These are phyloP conservation scores for Oryzias javanicus DNA, from an alignment of 2,113 vertebrate species.

Conservation along the genomic window DNA sequence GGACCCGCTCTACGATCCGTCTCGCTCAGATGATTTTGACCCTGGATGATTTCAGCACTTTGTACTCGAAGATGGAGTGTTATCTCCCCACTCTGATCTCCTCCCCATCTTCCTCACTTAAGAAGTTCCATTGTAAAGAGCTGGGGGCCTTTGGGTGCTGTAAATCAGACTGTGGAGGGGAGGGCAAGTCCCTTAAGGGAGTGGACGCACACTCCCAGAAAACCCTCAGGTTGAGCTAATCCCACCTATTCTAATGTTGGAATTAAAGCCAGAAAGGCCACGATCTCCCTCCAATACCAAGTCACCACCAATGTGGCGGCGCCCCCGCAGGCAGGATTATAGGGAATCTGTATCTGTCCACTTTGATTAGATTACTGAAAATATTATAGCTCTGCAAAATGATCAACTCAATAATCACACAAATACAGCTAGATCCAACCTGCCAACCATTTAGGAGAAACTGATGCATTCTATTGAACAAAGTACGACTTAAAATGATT, in stretches of 20 bases:
- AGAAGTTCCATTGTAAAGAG: conserved; percentile 78
- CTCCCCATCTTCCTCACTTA: conserved; percentile 74
- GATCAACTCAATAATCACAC: too few relatives aligned
- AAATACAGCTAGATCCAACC: too few relatives aligned
- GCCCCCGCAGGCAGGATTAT: conserved; percentile 26
- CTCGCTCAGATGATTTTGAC: conserved; percentile 60
- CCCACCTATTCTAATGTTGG: conserved; percentile 62
- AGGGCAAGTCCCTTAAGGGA: conserved; percentile 72
- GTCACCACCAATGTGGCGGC: conserved; percentile 34
- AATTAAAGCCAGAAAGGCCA: conserved; percentile 70
- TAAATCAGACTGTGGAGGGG: conserved; percentile 76
- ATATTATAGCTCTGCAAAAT: too few relatives aligned
- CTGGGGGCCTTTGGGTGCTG: conserved; percentile 70
- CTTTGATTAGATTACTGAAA: not conserved
- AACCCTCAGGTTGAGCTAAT: conserved; percentile 73
- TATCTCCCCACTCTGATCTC: conserved; percentile 65
- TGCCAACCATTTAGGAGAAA: too few relatives aligned
- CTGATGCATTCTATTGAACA: too few relatives aligned
- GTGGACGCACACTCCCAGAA: conserved; percentile 64
- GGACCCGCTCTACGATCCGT: conserved; percentile 49
- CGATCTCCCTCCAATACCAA: conserved; percentile 34
- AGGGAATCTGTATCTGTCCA: not conserved
- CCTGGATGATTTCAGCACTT: conserved; percentile 69
- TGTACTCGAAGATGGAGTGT: conserved; percentile 72
- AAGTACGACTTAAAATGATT: too few relatives aligned